Conservation (phyloP, 2,888 invertebrate genomes). For the Agapostemon virescens region DNA sequence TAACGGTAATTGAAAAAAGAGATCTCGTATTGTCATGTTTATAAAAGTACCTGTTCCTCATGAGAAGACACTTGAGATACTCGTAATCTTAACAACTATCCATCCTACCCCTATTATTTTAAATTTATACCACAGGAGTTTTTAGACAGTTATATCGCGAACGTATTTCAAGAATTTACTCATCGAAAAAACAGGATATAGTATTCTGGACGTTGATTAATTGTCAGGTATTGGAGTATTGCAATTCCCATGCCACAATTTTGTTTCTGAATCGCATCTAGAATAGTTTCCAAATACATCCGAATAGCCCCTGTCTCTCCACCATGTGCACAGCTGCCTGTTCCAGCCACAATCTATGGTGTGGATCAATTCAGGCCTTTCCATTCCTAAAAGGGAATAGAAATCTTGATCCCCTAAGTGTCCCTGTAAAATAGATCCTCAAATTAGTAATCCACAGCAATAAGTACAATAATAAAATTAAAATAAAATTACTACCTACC, state of each 20-base stretch:
- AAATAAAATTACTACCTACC: conserved; percentile 71
- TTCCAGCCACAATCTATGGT: conserved; percentile 90
- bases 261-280: conserved; percentile 84
- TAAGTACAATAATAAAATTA: background rate
- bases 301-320: conserved; percentile 88
- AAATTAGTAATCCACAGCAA: background rate
- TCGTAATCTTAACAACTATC: background rate
- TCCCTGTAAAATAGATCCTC: conserved; percentile 79
- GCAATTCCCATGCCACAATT: conserved; percentile 89
- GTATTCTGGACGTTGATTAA: conserved; percentile 45
- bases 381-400: conserved; percentile 86
- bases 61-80: background rate
- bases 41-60: background rate
- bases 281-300: conserved; percentile 88
- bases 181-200: background rate
- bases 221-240: conserved; percentile 85
- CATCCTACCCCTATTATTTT: background rate
- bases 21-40: conserved; percentile 17
- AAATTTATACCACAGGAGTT: background rate
- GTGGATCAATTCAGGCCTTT: conserved; percentile 87
- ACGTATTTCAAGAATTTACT: background rate
- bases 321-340: conserved; percentile 91
- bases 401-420: conserved; percentile 93
- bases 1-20: conserved; percentile 24
- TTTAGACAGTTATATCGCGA: background rate